Evolutionary conservation across 2,113 vertebrate genomes (phyloP).

Genomic region (Pelodiscus sinensis): DNA sequence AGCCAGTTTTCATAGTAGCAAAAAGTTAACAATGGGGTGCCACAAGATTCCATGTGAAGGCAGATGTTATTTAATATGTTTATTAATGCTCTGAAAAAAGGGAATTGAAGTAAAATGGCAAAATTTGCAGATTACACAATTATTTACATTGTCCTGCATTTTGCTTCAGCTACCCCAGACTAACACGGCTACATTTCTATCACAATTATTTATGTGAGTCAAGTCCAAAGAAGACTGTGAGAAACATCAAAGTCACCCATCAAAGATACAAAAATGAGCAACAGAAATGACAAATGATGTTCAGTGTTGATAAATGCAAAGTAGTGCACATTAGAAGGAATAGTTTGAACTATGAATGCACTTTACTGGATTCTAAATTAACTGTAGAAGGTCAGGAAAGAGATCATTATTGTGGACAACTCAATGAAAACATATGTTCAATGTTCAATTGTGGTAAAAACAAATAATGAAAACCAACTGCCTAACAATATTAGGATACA

Average conservation of each 20-base stretch:
- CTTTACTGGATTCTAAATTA: slow-evolving; percentile 14
- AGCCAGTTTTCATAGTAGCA: background rate
- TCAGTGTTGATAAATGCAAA: slow-evolving; percentile 9
- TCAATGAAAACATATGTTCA: background rate
- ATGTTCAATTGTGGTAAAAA: background rate
- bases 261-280: background rate
- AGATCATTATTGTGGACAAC: background rate
- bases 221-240: background rate
- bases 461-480: background rate
- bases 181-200: no score
- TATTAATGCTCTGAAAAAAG: background rate
- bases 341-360: slow-evolving; percentile 12
- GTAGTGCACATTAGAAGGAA: background rate
- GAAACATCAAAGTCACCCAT: background rate
- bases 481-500: background rate
- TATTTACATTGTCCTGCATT: no score
- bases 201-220: background rate
- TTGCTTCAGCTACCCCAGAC: no score
- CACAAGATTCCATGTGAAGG: background rate
- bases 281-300: background rate
- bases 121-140: background rate
- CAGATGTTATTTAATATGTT: background rate
- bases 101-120: background rate
- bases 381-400: background rate
- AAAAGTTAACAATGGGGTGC: background rate